Evolutionary conservation across 2,888 invertebrate genomes (phyloP).

Genomic region (Macaria notata): DNA sequence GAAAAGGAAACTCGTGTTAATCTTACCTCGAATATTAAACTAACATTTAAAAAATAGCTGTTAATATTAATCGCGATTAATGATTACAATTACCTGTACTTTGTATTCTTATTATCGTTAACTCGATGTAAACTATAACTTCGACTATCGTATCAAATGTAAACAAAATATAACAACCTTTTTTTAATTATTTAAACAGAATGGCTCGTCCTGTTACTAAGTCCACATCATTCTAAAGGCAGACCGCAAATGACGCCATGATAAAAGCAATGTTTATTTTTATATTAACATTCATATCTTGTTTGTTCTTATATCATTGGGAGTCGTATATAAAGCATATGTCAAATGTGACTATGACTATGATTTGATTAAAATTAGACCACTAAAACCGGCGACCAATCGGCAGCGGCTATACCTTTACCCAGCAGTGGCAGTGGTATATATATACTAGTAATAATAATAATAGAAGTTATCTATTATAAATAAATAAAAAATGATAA

Average conservation of each 20-base stretch:
- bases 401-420: too few relatives aligned
- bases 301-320: too few relatives aligned
- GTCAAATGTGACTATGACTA: too few relatives aligned
- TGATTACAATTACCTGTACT: conserved; percentile 76
- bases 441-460: too few relatives aligned
- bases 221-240: conserved; percentile 42
- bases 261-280: too few relatives aligned
- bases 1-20: conserved; percentile 62
- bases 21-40: conserved; percentile 56
- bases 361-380: too few relatives aligned
- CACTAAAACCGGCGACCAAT: too few relatives aligned
- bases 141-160: conserved; percentile 70
- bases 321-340: too few relatives aligned
- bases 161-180: conserved; percentile 65
- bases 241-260: conserved; percentile 1
- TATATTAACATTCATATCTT: too few relatives aligned
- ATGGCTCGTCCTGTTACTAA: conserved; percentile 51
- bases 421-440: too few relatives aligned
- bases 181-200: conserved; percentile 46
- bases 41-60: conserved; percentile 66
- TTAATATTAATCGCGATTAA: conserved; percentile 57
- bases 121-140: conserved; percentile 72
- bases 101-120: conserved; percentile 70
- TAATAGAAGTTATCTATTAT: too few relatives aligned
- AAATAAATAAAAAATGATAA: too few relatives aligned